Percentiles rank a stretch among this genome's conserved stretches.
These are phyloP conservation scores for Sakesphorus luctuosus DNA, from an alignment of 2,113 vertebrate species.

Conservation along the genomic window DNA sequence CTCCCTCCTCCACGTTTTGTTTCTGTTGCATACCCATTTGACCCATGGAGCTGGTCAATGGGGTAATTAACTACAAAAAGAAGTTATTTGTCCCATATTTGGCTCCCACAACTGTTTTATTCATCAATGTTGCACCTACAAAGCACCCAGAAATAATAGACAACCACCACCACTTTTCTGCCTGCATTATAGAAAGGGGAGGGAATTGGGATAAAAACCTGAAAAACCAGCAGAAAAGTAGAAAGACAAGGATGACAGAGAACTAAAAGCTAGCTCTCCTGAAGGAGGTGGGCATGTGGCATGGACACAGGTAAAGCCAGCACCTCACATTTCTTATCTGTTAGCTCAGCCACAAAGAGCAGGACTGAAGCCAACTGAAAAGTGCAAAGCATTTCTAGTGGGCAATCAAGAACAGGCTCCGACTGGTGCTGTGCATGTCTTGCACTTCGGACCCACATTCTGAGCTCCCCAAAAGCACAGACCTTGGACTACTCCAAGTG, in stretches of 20 bases:
- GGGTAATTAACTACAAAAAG: neutral
- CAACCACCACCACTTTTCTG: neutral
- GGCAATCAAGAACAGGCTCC: neutral
- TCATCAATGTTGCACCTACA: neutral
- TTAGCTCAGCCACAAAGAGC: neutral
- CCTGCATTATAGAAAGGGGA: neutral
- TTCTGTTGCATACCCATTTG: neutral
- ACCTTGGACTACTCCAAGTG: fast-evolving
- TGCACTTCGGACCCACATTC: too few relatives aligned
- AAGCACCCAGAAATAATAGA: neutral
- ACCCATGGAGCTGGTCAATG: neutral
- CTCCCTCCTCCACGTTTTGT: fast-evolving
- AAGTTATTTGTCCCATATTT: neutral
- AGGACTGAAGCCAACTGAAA: neutral
- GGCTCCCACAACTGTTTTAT: neutral
- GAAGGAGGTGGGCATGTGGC: neutral
- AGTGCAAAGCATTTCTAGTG: neutral
- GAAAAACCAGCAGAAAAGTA: neutral
- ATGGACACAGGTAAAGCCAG: neutral
- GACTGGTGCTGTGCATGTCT: fast-evolving
- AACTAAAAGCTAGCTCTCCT: neutral
- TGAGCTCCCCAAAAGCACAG: neutral
- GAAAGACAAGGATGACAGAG: neutral
- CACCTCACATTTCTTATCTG: neutral
- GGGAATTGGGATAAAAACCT: neutral